Base-by-base conservation (phyloP, 1,140 invertebrate species). In the Streblospio benedicti region DNA sequence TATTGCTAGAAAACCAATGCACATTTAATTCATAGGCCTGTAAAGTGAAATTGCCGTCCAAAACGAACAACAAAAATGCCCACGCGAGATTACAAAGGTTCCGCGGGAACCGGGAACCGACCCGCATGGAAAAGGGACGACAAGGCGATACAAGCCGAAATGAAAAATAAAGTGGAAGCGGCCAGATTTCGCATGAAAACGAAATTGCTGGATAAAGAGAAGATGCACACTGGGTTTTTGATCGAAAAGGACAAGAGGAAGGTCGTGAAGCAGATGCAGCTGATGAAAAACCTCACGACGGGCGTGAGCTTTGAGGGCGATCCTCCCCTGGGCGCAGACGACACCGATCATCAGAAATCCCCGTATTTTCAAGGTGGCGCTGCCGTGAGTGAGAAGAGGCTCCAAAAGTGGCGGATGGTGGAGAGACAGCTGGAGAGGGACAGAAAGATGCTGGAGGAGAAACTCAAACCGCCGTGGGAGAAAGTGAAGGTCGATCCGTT, bases 111-210 rank as follows among this genome's bases (percentile, higher is more conserved):
- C n/a, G n/a, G n/a, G n/a, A n/a, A n/a, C n/a, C n/a, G n/a, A n/a
- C n/a, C n/a, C n/a, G n/a, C n/a, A n/a, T n/a, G n/a, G n/a, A n/a
- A n/a, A n/a, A n/a, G n/a, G n/a, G n/a, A n/a, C 50, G 31, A 31
- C 50, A 52, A 52, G 16, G 23, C 20, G 18, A 31, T 52, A 18
- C 25, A 52, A 31, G 50, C 50, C 27, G 50, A 52, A 31, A 52
- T 52, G 50, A 30, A 31, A 18, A 52, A 52, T 31, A 52, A 52
- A 31, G 50, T 52, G 27, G 50, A 25, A 31, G 50, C 30, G 25
- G 25, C 25, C 30, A 25, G 31, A 25, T 31, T 52, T 20, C 25
- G 20, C 27, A 6, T 52, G 23, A 25, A 30, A 9, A 31, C 4
- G 23, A 52, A 31, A 16, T 30, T 52, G 20, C 50, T 52, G 14